Percentiles rank a stretch among this genome's conserved stretches.
Evolutionary conservation across 2,888 invertebrate genomes (phyloP).

Genomic region (Siphlonurus alternatus): DNA sequence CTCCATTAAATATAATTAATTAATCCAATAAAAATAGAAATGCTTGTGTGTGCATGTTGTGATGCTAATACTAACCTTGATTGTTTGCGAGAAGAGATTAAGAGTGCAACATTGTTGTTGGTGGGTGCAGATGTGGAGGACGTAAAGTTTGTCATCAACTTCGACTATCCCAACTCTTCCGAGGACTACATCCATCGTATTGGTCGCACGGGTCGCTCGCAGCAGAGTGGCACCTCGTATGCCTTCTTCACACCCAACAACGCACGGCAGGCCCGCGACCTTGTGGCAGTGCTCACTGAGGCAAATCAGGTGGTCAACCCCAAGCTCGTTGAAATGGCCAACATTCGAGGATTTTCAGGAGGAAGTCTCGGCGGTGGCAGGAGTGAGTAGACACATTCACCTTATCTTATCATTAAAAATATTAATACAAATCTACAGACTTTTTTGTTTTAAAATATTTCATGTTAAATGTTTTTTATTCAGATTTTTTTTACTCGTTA

Average conservation of each 20-base stretch:
- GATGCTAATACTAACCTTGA: too few relatives aligned
- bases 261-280: conserved; percentile 70
- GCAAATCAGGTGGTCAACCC: conserved; percentile 83
- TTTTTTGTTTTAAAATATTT: conserved; percentile 10
- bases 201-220: conserved; percentile 79
- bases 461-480: conserved; percentile 6
- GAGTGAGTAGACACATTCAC: conserved; percentile 20
- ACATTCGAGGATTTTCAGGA: conserved; percentile 17
- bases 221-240: conserved; percentile 80
- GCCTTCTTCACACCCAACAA: conserved; percentile 88
- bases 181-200: conserved; percentile 94
- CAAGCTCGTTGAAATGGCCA: conserved; percentile 61
- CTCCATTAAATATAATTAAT: too few relatives aligned
- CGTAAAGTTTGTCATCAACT: conserved; percentile 91
- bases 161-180: conserved; percentile 87
- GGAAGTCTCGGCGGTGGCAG: conserved; percentile 18
- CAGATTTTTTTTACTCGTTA: background rate
- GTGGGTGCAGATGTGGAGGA: conserved; percentile 83
- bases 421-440: conserved; percentile 6
- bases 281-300: conserved; percentile 75
- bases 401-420: conserved; percentile 14
- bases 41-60: too few relatives aligned
- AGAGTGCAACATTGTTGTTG: too few relatives aligned
- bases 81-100: too few relatives aligned
- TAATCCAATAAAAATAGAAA: too few relatives aligned